phyloP scores from a whole-genome alignment of 2,797 vertebrate genomes.

The Arnoldichthys spilopterus region DNA sequence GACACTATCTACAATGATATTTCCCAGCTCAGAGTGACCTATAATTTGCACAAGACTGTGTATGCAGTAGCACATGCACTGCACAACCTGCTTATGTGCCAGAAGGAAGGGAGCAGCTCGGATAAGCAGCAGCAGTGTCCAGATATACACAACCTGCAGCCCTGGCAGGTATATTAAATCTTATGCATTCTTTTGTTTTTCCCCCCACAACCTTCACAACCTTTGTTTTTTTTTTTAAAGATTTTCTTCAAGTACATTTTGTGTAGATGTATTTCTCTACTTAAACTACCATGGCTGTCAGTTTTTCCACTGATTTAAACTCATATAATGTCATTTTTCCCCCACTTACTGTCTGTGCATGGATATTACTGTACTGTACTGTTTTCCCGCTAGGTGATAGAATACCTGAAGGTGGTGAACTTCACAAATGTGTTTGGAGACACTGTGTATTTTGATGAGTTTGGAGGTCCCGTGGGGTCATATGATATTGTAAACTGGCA shows the following conservation, averaged over 20 bases:
- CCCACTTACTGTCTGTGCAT: no score
- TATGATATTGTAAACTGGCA: slow-evolving; percentile 71
- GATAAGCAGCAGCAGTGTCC: slow-evolving; percentile 49
- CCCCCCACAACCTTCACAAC: no score
- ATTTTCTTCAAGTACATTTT: not conserved
- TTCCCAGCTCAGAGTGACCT: slow-evolving; percentile 67
- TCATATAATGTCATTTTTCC: no score
- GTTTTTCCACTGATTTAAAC: no score
- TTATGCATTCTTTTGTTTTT: no score
- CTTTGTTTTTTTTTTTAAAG: no score
- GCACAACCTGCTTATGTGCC: slow-evolving; percentile 60
- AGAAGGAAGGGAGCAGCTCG: slow-evolving; percentile 8
- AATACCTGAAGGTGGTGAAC: slow-evolving; percentile 61
- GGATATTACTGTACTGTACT: no score
- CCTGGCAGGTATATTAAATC: slow-evolving; percentile 62
- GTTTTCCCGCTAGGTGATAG: slow-evolving; percentile 53
- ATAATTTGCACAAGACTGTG: slow-evolving; percentile 66
- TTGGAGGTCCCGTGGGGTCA: slow-evolving; percentile 61
- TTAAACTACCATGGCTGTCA: no score
- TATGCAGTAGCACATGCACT: slow-evolving; percentile 65
- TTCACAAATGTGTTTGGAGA: slow-evolving; percentile 63
- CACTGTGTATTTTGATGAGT: slow-evolving; percentile 60
- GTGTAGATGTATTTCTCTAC: no score
- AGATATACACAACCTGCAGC: slow-evolving; percentile 60
- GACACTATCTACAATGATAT: slow-evolving; percentile 67